Conservation (phyloP, 2,113 vertebrate species). For the Nothobranchius kuhntae region DNA sequence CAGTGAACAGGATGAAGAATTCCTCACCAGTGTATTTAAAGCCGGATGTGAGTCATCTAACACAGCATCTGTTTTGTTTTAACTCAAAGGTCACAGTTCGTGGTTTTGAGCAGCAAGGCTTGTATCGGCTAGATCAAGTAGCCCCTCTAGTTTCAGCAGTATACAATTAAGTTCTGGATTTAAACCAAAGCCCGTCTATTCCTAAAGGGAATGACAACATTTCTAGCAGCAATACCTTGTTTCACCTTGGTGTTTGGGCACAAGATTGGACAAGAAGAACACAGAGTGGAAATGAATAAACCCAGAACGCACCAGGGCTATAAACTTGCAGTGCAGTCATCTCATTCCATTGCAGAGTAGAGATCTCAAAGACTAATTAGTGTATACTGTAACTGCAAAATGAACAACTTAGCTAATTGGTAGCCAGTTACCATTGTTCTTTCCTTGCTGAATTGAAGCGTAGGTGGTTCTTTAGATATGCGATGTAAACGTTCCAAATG, state of each 20-base stretch:
- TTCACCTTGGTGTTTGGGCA: not conserved
- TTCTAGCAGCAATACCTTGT: constrained; percentile 19
- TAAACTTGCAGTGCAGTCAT: not conserved
- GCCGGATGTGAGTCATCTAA: constrained; percentile 89
- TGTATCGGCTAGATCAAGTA: constrained; percentile 82
- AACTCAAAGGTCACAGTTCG: constrained; percentile 84
- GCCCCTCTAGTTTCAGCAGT: constrained; percentile 77
- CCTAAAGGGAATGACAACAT: not conserved
- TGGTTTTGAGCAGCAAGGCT: constrained; percentile 82
- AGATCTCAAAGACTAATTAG: not conserved
- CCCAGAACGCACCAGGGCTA: not conserved
- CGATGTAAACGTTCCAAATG: too few relatives aligned
- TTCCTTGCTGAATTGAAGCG: too few relatives aligned
- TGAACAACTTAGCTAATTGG: not conserved
- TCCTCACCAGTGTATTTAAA: constrained; percentile 85
- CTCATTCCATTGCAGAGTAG: not conserved
- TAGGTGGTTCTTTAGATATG: too few relatives aligned
- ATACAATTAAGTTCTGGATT: constrained; percentile 65
- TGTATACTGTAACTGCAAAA: not conserved
- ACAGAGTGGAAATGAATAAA: not conserved
- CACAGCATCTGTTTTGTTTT: constrained; percentile 89
- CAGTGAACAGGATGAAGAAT: constrained; percentile 66
- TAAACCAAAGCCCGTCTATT: constrained; percentile 46
- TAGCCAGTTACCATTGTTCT: too few relatives aligned
- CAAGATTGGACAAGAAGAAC: not conserved